phyloP scores from a whole-genome alignment of 2,797 vertebrate genomes.

The Semaprochilodus insignis region DNA sequence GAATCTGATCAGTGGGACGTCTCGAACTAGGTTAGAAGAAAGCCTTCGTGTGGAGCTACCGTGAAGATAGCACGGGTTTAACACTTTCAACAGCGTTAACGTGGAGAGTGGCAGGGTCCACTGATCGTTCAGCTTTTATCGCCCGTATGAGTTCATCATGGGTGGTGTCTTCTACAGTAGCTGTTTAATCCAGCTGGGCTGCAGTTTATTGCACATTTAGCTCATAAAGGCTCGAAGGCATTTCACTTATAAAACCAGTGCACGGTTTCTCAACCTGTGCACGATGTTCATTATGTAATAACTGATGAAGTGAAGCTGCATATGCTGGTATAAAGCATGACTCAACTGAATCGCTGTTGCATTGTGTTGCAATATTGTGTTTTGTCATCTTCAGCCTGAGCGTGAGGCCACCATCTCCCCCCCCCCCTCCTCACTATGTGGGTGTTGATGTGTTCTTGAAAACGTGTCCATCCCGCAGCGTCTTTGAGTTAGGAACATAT shows the following conservation, averaged over 20 bases:
- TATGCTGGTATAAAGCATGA: neutral
- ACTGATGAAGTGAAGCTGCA: neutral
- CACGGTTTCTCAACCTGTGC: neutral
- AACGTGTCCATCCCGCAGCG: neutral
- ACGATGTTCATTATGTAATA: neutral
- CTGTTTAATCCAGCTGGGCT: neutral
- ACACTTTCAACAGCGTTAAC: neutral
- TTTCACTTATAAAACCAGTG: conserved; percentile 15
- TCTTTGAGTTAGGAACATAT: conserved; percentile 29
- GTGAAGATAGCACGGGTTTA: neutral
- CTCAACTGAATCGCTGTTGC: neutral
- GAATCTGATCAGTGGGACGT: conserved; percentile 36
- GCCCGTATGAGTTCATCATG: neutral
- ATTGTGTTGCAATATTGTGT: neutral
- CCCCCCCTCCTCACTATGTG: neutral
- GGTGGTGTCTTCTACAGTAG: neutral
- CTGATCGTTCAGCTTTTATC: neutral
- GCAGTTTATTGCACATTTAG: conserved; percentile 11
- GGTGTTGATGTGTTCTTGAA: neutral
- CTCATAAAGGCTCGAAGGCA: neutral
- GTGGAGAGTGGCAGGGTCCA: neutral
- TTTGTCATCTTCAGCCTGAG: conserved; percentile 16
- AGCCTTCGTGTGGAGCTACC: neutral
- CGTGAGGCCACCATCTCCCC: neutral
- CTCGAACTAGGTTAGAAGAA: conserved; percentile 25